A percentile compares a stretch with the other conserved stretches of the same genome.
Evolutionary conservation across 2,113 vertebrate species (phyloP).

Genomic region (Anarhynchus alexandrinus): DNA sequence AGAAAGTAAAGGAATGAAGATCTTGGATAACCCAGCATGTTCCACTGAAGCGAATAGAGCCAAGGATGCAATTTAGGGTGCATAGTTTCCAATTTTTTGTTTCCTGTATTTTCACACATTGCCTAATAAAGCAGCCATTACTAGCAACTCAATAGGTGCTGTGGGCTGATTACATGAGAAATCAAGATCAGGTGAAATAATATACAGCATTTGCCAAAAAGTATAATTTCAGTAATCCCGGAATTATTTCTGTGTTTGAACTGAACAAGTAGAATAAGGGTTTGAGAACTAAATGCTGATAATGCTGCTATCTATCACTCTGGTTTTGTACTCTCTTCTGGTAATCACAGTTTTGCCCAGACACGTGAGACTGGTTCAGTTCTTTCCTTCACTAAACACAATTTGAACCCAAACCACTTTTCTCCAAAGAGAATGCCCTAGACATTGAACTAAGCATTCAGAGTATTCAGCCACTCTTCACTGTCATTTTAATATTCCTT

Average conservation of each 20-base stretch:
- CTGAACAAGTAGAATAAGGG: neutral
- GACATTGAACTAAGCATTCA: neutral
- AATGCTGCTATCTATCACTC: neutral
- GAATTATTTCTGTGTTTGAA: slow-evolving; percentile 9
- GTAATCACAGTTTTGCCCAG: neutral
- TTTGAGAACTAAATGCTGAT: neutral
- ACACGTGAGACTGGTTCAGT: neutral
- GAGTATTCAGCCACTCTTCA: neutral
- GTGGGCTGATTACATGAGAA: neutral
- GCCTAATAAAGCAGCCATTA: neutral
- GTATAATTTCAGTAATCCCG: neutral
- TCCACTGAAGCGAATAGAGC: neutral
- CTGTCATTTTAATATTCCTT: neutral
- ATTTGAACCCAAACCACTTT: neutral
- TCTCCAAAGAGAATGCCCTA: neutral
- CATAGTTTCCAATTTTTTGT: neutral
- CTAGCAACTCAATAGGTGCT: neutral
- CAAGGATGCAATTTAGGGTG: neutral
- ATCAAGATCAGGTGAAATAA: neutral
- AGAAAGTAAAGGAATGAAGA: neutral
- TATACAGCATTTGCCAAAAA: neutral
- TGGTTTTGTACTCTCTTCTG: neutral
- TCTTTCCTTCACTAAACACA: neutral
- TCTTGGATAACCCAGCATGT: neutral
- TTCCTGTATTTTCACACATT: neutral